A percentile compares a stretch with the other conserved stretches of the same genome.
Conservation (phyloP, 2,888 invertebrate genomes). For the Chaetoderma sp. region DNA sequence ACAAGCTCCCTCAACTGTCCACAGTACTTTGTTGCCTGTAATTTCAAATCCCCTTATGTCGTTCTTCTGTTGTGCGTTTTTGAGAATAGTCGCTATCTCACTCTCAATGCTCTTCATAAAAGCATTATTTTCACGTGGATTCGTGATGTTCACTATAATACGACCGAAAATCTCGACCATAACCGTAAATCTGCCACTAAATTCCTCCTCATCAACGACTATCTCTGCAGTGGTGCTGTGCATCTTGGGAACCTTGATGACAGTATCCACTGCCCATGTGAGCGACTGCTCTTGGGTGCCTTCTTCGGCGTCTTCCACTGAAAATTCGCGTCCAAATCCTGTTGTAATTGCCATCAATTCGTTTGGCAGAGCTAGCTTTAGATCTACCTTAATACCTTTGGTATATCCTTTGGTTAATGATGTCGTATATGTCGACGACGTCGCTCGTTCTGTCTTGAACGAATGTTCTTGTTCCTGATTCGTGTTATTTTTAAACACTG, state of each 20-base stretch:
- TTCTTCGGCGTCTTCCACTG: conserved; percentile 64
- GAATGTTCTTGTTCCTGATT: conserved; percentile 61
- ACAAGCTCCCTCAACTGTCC: conserved; percentile 54
- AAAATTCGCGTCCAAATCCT: conserved; percentile 68
- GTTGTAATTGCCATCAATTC: conserved; percentile 66
- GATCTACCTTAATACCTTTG: conserved; percentile 68
- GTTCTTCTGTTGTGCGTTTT: conserved; percentile 34
- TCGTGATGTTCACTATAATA: conserved; percentile 64
- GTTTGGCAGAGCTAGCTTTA: conserved; percentile 71
- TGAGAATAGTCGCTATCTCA: conserved; percentile 57
- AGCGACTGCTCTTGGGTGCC: conserved; percentile 65
- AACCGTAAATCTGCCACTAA: conserved; percentile 67
- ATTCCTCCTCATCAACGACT: conserved; percentile 70
- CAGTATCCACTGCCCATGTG: conserved; percentile 71
- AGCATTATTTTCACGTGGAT: conserved; percentile 67
- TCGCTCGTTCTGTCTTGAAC: conserved; percentile 64
- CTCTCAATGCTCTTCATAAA: conserved; percentile 64
- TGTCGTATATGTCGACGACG: conserved; percentile 58
- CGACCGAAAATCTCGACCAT: conserved; percentile 61
- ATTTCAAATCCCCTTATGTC: conserved; percentile 41
- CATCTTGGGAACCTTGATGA: conserved; percentile 65
- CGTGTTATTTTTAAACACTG: conserved; percentile 66
- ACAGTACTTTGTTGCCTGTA: conserved; percentile 42
- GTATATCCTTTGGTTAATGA: conserved; percentile 59
- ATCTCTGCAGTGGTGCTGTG: conserved; percentile 69